A percentile compares a stretch with the other conserved stretches of the same genome.
Conservation (phyloP, 2,113 vertebrate species). For the Girardinichthys multiradiatus region DNA sequence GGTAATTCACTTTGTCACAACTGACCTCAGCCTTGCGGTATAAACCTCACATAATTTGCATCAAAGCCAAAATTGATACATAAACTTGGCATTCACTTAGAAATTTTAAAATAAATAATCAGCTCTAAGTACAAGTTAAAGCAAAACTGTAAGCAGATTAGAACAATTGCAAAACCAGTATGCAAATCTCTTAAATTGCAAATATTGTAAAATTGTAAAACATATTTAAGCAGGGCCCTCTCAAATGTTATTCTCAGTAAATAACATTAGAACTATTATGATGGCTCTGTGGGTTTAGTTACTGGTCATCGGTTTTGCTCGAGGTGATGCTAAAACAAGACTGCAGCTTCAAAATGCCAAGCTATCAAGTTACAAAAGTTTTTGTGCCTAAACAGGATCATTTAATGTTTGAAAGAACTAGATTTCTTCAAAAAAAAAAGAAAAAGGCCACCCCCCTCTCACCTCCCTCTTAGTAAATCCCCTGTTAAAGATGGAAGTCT, state of each 20-base stretch:
- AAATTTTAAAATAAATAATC: background rate
- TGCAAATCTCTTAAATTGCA: background rate
- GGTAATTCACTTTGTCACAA: conserved; percentile 34
- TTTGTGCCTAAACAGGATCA: background rate
- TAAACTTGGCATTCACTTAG: conserved; percentile 1
- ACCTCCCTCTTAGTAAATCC: conserved; percentile 19
- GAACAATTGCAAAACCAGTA: background rate
- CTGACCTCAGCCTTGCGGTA: background rate
- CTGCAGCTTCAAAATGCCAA: background rate
- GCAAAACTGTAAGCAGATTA: too few species aligned
- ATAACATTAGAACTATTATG: background rate
- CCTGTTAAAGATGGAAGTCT: conserved; percentile 37
- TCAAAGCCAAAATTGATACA: conserved; percentile 1
- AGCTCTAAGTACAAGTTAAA: background rate
- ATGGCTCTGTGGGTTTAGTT: conserved; percentile 19
- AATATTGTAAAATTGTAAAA: background rate
- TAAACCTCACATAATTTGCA: conserved; percentile 3
- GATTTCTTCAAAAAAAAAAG: background rate
- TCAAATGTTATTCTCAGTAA: conserved; percentile 4
- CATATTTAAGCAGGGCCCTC: background rate
- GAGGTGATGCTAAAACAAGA: conserved; percentile 1
- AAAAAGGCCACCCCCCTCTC: too few species aligned
- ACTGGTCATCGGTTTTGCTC: conserved; percentile 39
- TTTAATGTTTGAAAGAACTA: background rate
- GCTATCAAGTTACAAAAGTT: background rate